These are phyloP conservation scores for Penaeus monodon DNA, from an alignment of 2,888 invertebrate genomes.

Conservation along the genomic window DNA sequence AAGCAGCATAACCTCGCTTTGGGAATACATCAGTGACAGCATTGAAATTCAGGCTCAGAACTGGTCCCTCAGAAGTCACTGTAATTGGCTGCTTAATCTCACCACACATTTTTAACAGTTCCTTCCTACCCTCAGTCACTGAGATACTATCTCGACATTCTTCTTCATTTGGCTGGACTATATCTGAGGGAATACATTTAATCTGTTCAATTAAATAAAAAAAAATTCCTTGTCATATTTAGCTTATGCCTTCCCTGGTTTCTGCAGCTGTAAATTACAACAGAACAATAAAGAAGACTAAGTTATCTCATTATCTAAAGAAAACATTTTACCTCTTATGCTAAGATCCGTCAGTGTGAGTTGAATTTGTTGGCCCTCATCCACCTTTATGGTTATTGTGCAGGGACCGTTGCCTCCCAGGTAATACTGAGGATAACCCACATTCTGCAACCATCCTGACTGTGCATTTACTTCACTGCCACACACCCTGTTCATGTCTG, in stretches of 20 bases:
- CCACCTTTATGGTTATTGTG: slow-evolving; percentile 72
- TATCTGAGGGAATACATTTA: slow-evolving; percentile 17
- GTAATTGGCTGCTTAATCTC: slow-evolving; percentile 42
- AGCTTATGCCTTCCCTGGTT: no score
- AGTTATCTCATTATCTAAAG: background rate
- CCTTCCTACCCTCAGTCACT: slow-evolving; percentile 48
- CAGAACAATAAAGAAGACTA: background rate
- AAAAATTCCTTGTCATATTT: no score
- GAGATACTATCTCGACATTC: slow-evolving; percentile 55
- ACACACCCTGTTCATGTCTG: slow-evolving; percentile 41
- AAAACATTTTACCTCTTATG: slow-evolving; percentile 75
- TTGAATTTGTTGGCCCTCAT: slow-evolving; percentile 77
- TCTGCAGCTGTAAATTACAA: background rate
- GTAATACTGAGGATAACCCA: slow-evolving; percentile 63
- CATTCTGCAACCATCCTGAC: slow-evolving; percentile 57
- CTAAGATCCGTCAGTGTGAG: slow-evolving; percentile 80
- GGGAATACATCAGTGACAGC: slow-evolving; percentile 74
- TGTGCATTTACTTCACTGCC: slow-evolving; percentile 37
- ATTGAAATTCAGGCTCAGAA: slow-evolving; percentile 69
- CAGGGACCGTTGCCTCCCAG: slow-evolving; percentile 52
- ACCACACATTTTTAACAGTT: slow-evolving; percentile 50
- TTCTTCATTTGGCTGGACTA: slow-evolving; percentile 33
- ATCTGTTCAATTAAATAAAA: no score
- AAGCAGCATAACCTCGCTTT: slow-evolving; percentile 77
- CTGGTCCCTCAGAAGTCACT: slow-evolving; percentile 64